phyloP scores from a whole-genome alignment of 2,888 invertebrate genomes.

The Cremastinae sp. region DNA sequence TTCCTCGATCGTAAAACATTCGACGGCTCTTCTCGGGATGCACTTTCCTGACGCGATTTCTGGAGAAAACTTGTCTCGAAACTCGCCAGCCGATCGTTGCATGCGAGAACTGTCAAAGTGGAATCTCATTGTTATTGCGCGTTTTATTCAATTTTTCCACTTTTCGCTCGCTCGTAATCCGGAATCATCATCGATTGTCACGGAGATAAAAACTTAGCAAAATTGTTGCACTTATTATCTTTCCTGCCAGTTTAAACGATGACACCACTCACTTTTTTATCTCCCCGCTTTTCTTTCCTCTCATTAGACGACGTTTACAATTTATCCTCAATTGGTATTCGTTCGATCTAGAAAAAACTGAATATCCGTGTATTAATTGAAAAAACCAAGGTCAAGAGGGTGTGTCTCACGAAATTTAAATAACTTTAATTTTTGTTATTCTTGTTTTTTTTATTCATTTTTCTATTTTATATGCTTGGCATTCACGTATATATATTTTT shows the following conservation, averaged over 20 bases:
- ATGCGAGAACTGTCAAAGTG: too few relatives aligned
- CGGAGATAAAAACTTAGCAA: too few relatives aligned
- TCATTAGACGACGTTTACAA: slow-evolving; percentile 29
- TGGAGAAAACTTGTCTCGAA: too few relatives aligned
- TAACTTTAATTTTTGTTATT: background rate
- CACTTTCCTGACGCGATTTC: too few relatives aligned
- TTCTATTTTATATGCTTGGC: background rate
- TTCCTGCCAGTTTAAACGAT: background rate
- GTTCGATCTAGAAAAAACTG: slow-evolving; percentile 27
- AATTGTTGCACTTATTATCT: too few relatives aligned
- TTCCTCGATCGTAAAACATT: too few relatives aligned
- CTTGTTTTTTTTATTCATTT: background rate
- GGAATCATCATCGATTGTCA: background rate
- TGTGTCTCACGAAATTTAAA: slow-evolving; percentile 4
- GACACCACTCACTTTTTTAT: slow-evolving; percentile 1
- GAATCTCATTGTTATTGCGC: too few relatives aligned
- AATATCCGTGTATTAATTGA: slow-evolving; percentile 11
- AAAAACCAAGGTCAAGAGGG: slow-evolving; percentile 24
- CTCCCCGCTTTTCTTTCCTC: slow-evolving; percentile 11
- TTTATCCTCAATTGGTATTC: slow-evolving; percentile 20
- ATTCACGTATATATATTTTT: background rate
- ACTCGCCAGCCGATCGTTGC: too few relatives aligned
- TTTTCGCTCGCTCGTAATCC: too few relatives aligned
- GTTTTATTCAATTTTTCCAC: too few relatives aligned
- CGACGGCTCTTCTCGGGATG: too few relatives aligned